Percentiles rank a stretch among this genome's conserved stretches.
phyloP scores from a whole-genome alignment of 2,113 vertebrate species.

The Corvus moneduloides region DNA sequence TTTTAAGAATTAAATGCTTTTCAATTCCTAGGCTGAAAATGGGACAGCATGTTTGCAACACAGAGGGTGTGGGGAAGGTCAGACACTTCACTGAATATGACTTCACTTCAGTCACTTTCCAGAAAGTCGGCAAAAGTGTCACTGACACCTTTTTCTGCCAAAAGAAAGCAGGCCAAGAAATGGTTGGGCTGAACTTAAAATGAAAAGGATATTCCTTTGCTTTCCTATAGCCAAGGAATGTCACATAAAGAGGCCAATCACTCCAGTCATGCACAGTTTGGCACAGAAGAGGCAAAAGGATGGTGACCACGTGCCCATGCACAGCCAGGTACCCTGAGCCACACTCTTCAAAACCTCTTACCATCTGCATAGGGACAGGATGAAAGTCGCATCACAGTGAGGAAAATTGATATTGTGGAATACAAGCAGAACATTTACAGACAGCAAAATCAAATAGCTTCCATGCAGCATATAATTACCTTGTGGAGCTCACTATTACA shows the following conservation, averaged over 20 bases:
- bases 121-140: neutral
- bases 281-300: neutral
- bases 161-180: neutral
- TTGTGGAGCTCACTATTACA: neutral
- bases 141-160: neutral
- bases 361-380: neutral
- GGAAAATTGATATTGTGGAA: neutral
- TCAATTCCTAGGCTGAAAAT: neutral
- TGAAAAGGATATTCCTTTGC: neutral
- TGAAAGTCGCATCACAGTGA: neutral
- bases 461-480: neutral
- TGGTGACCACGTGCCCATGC: rapidly evolving
- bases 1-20: neutral
- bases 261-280: neutral
- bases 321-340: neutral
- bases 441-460: neutral
- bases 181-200: neutral
- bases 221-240: neutral
- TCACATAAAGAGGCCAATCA: neutral
- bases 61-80: neutral
- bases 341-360: rapidly evolving
- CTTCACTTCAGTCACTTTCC: neutral
- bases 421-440: neutral
- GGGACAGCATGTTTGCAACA: neutral
- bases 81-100: neutral